phyloP scores from a whole-genome alignment of 2,113 vertebrate species.

The Neodon shergylaensis region DNA sequence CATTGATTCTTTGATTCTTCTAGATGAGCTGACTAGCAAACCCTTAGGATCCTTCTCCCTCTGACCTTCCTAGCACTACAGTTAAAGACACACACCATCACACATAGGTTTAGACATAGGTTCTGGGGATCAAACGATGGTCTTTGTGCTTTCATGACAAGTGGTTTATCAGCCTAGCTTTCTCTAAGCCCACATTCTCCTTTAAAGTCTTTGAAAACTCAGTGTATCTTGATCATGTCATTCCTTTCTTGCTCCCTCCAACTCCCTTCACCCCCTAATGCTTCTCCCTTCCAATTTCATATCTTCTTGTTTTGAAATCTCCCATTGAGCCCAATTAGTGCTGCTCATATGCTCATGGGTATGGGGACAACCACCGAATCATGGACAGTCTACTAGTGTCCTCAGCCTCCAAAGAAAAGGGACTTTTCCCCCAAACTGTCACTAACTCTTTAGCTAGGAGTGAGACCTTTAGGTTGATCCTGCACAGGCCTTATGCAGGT shows the following conservation, averaged over 20 bases:
- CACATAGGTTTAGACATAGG: background rate
- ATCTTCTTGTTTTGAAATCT: background rate
- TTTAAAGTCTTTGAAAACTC: background rate
- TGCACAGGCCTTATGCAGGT: background rate
- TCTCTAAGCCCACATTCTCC: background rate
- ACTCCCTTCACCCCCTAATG: background rate
- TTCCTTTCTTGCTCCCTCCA: background rate
- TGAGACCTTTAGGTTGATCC: background rate
- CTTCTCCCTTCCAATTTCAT: background rate
- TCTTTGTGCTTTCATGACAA: background rate
- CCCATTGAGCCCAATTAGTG: background rate
- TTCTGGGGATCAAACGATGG: background rate
- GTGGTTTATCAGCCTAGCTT: background rate
- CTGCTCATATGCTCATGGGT: background rate
- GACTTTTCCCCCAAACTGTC: background rate
- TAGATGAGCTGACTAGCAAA: background rate
- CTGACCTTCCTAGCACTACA: background rate
- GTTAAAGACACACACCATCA: background rate
- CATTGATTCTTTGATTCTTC: background rate
- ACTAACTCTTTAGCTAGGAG: background rate
- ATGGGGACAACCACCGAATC: background rate
- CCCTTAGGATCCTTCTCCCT: background rate
- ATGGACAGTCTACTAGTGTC: background rate
- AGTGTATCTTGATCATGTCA: background rate
- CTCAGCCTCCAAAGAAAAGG: background rate